Conservation (phyloP, 2,113 vertebrate species). For the Scomber japonicus region DNA sequence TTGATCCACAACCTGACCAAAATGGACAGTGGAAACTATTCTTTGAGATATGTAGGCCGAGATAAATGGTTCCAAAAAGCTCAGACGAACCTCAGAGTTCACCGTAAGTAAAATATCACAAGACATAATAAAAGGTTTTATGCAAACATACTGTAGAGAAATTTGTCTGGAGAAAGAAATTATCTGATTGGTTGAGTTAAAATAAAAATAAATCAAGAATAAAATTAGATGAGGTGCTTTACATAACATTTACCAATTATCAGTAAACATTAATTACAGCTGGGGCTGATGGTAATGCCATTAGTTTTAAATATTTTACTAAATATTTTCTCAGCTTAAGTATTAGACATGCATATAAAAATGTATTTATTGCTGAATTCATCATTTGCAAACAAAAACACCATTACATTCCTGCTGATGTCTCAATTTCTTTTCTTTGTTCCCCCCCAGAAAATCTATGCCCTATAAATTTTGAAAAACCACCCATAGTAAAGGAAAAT, state of each 20-base stretch:
- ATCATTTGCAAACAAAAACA: too few relatives aligned
- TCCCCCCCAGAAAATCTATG: slow-evolving; percentile 73
- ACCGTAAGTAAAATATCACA: slow-evolving; percentile 54
- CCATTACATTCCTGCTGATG: background rate
- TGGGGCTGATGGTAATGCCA: too few relatives aligned
- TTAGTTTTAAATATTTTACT: too few relatives aligned
- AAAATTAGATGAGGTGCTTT: too few relatives aligned
- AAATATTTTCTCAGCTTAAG: too few relatives aligned
- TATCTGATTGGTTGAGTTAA: background rate
- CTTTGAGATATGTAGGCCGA: slow-evolving; percentile 41
- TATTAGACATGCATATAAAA: too few relatives aligned
- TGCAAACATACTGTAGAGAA: background rate
- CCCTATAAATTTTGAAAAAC: slow-evolving; percentile 48
- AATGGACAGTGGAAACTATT: slow-evolving; percentile 71
- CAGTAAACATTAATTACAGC: too few relatives aligned
- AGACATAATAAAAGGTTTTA: background rate
- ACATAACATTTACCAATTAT: too few relatives aligned
- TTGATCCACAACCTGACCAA: slow-evolving; percentile 60
- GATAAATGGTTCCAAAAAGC: accelerated
- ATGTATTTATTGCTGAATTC: too few relatives aligned
- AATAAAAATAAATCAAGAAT: too few relatives aligned
- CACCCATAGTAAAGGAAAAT: background rate
- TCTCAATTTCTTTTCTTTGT: slow-evolving; percentile 21
- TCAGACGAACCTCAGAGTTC: slow-evolving; percentile 35
- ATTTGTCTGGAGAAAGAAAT: background rate